Conservation (phyloP, 2,797 vertebrate species). For the Ptychobarbus kaznakovi region DNA sequence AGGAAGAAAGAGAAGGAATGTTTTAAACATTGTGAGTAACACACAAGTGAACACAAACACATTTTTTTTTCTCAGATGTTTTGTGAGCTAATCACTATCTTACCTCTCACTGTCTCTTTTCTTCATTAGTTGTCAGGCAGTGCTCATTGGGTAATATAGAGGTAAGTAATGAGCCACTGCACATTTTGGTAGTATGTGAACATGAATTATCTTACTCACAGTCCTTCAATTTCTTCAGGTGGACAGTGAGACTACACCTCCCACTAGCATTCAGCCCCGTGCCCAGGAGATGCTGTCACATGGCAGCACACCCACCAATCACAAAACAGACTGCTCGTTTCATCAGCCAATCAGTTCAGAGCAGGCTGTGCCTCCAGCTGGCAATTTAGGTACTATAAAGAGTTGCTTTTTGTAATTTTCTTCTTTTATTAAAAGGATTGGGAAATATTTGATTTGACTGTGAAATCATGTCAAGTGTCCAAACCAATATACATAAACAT, state of each 20-base stretch:
- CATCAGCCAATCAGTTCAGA: slow-evolving; percentile 47
- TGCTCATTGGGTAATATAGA: slow-evolving; percentile 53
- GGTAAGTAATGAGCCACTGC: slow-evolving; percentile 38
- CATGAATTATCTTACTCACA: background rate
- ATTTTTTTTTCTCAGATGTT: background rate
- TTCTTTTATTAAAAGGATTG: background rate
- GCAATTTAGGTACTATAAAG: slow-evolving; percentile 57
- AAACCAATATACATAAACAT: background rate
- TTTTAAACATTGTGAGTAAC: slow-evolving; percentile 53
- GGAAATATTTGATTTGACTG: background rate
- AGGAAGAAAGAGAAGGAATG: slow-evolving; percentile 54
- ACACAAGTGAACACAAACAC: background rate
- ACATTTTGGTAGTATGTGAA: background rate
- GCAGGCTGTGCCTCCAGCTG: slow-evolving; percentile 33
- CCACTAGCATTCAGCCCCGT: slow-evolving; percentile 18
- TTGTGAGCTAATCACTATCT: background rate
- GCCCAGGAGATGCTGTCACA: slow-evolving; percentile 23
- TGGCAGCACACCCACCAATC: slow-evolving; percentile 31
- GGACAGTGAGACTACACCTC: slow-evolving; percentile 26
- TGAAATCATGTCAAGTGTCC: background rate
- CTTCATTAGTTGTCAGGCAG: slow-evolving; percentile 52
- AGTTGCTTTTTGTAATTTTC: background rate
- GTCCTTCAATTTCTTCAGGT: slow-evolving; percentile 34
- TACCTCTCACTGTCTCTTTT: slow-evolving; percentile 11
- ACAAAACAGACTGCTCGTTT: slow-evolving; percentile 18